Evolutionary conservation across 2,888 invertebrate genomes (phyloP).

Genomic region (Pterostichus niger): DNA sequence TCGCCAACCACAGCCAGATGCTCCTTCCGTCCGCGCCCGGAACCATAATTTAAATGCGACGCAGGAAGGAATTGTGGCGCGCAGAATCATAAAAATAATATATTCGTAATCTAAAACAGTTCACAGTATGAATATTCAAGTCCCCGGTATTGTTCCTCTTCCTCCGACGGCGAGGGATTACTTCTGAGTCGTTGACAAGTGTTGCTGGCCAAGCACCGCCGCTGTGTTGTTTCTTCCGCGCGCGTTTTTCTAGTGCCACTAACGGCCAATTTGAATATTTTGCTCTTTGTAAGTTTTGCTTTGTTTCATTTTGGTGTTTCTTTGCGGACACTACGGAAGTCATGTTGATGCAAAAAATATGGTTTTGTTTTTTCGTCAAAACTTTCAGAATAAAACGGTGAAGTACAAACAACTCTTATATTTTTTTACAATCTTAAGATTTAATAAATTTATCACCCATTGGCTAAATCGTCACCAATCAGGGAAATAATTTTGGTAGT

Average conservation of each 20-base stretch:
- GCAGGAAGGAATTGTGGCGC: constrained; percentile 68
- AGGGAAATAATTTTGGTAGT: too few species aligned
- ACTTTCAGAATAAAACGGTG: too few species aligned
- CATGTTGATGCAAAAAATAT: constrained; percentile 36
- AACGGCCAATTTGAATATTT: constrained; percentile 66
- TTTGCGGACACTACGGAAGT: constrained; percentile 8
- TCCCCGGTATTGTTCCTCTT: constrained; percentile 40
- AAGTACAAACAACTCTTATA: too few species aligned
- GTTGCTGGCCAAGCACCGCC: constrained; percentile 37
- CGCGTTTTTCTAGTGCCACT: constrained; percentile 60
- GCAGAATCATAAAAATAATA: constrained; percentile 68
- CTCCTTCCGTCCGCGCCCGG: constrained; percentile 65
- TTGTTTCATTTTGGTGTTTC: constrained; percentile 29
- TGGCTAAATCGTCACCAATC: too few species aligned
- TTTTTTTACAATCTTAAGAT: too few species aligned
- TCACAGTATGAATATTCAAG: constrained; percentile 66
- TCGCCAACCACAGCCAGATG: constrained; percentile 61
- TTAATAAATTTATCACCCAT: too few species aligned
- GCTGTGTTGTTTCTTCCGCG: background rate
- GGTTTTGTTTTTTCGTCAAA: background rate
- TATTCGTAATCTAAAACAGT: constrained; percentile 68
- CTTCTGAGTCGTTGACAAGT: constrained; percentile 67
- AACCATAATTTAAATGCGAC: constrained; percentile 68
- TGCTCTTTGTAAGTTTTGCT: constrained; percentile 60
- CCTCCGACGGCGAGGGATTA: constrained; percentile 47